Evolutionary conservation across 2,113 vertebrate genomes (phyloP).

Genomic region (Carlito syrichta): DNA sequence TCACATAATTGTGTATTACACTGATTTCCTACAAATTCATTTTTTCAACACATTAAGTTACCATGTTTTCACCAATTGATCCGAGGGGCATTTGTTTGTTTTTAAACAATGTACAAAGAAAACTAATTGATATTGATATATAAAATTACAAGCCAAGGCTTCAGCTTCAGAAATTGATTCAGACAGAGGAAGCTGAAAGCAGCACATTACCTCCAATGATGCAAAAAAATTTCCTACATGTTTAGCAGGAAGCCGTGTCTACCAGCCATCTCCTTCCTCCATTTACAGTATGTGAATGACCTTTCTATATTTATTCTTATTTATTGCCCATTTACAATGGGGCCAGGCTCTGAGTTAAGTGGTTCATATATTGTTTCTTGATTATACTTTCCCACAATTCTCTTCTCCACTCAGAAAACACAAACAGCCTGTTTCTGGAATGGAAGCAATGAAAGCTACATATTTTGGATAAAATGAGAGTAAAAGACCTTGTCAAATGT

Average conservation of each 20-base stretch:
- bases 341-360: slow-evolving; percentile 1
- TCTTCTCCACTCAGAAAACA: slow-evolving; percentile 21
- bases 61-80: not conserved
- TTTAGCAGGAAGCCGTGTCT: not conserved
- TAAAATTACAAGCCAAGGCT: not conserved
- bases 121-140: not conserved
- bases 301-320: not conserved
- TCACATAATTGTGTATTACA: not conserved
- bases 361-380: not conserved
- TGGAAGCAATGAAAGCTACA: slow-evolving; percentile 22
- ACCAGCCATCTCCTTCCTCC: not conserved
- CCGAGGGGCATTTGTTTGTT: not conserved
- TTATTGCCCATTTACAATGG: not conserved
- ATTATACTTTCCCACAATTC: slow-evolving; percentile 13
- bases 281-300: not conserved
- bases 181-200: not conserved
- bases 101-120: slow-evolving; percentile 36
- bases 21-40: not conserved
- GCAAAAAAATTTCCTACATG: not conserved
- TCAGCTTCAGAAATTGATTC: not conserved
- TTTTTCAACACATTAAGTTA: slow-evolving; percentile 1
- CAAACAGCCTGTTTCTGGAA: slow-evolving; percentile 46
- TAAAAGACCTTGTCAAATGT: slow-evolving; percentile 13
- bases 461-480: slow-evolving; percentile 33
- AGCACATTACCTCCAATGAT: not conserved